Percentiles rank a stretch among this genome's conserved stretches.
phyloP scores from a whole-genome alignment of 2,797 vertebrate genomes.

The Petrocephalus schoutedeni region DNA sequence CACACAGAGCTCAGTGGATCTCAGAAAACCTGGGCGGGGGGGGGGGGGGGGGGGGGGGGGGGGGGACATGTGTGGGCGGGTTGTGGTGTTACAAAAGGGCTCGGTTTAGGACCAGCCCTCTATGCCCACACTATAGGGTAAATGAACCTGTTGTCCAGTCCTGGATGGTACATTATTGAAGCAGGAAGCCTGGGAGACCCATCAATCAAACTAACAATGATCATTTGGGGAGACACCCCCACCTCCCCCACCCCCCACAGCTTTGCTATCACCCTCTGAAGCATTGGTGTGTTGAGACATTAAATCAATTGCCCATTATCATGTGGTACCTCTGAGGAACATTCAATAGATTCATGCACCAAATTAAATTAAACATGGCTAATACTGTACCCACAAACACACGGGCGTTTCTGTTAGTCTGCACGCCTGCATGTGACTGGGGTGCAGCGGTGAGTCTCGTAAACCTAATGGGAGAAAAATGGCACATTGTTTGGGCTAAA shows the following conservation, averaged over 20 bases:
- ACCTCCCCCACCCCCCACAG: not conserved
- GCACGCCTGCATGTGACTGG: constrained; percentile 2
- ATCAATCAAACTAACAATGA: not conserved
- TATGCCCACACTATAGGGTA: not conserved
- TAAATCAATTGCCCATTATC: not conserved
- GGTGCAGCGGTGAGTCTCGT: constrained; percentile 5
- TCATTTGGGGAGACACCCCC: not conserved
- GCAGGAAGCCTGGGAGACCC: not conserved
- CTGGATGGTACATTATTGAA: not conserved
- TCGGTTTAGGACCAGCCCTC: not conserved
- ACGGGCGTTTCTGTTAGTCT: not conserved
- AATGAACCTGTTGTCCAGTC: not conserved
- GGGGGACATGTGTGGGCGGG: not conserved
- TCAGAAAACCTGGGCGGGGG: not conserved
- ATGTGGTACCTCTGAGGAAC: not conserved
- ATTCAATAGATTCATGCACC: not conserved
- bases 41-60: not conserved
- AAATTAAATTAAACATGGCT: not conserved
- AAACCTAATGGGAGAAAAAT: not conserved
- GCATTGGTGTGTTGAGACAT: not conserved
- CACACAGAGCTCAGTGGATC: not conserved
- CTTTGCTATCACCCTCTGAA: not conserved
- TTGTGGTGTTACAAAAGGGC: not conserved
- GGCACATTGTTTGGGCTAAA: constrained; percentile 4
- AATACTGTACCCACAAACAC: not conserved